A percentile compares a stretch with the other conserved stretches of the same genome.
These are phyloP conservation scores for Coregonus ussuriensis DNA, from an alignment of 2,797 vertebrate species.

Conservation along the genomic window DNA sequence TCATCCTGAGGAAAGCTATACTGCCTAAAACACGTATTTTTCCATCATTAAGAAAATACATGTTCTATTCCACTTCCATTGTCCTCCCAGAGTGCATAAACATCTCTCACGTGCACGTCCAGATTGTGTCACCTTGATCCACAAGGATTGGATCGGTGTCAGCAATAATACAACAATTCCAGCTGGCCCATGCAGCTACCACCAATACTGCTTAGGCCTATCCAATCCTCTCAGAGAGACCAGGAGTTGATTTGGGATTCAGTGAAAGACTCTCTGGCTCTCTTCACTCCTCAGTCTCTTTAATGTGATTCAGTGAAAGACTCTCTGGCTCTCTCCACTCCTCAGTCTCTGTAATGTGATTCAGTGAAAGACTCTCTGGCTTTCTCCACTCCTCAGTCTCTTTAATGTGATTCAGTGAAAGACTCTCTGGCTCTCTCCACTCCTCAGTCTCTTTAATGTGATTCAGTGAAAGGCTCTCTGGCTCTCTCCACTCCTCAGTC, in stretches of 20 bases:
- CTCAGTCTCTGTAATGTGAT: no score
- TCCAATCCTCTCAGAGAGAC: neutral
- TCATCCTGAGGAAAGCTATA: neutral
- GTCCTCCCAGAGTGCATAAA: neutral
- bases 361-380: no score
- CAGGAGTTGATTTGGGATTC: neutral
- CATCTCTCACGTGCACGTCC: neutral
- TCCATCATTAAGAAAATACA: neutral
- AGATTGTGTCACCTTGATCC: neutral
- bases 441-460: no score
- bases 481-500: constrained; percentile 37
- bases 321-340: no score
- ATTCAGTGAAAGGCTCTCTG: constrained; percentile 26
- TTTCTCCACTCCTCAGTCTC: no score
- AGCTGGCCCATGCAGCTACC: neutral
- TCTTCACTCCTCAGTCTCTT: no score
- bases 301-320: no score
- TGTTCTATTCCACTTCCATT: neutral
- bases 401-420: no score
- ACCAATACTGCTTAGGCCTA: neutral
- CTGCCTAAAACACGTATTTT: neutral
- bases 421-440: no score
- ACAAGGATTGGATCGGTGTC: neutral
- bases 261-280: no score
- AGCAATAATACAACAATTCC: neutral